Evolutionary conservation across 2,888 invertebrate species (phyloP), one percentile per base, ranked within the genome.

Genomic region (Parnassius glacialis): DNA sequence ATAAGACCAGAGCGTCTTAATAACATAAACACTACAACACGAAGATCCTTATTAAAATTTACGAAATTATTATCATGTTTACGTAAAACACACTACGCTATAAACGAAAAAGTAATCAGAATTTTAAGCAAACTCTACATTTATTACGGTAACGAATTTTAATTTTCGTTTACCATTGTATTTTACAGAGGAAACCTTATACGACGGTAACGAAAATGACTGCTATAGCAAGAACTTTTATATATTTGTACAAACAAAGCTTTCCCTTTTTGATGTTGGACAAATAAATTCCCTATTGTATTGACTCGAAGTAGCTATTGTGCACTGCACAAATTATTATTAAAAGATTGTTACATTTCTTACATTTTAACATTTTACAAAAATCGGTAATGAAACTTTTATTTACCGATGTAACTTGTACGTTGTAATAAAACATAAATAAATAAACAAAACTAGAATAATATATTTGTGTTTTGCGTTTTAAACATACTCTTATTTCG

Each of bases 201-300:
- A 43, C 41, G 43, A 42, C 43, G 42, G 34, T 50, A 9, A 41
- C 13, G 45, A 68, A 67, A 71, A 69, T 72, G 16, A 48, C 48
- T 70, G 73, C 67, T 71, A 70, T 61, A 68, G 65, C 68, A 70
- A 78, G 78, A 76, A 75, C 74, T 76, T 73, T 71, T 73, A 70
- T 70, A 75, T 78, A 70, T 81, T 80, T 80, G 73, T 69, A 71
- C 70, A 70, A 74, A 71, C 70, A 70, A 74, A 74, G 70, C 72
- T 74, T 79, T 78, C 80, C 77, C 65, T 68, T 61, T 64, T 67
- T 71, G 78, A 72, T 74, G 69, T 76, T 74, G 73, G 72, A 74
- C 72, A 84, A 85, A 85, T 82, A 83, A 72, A 78, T 72, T 72
- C 72, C 71, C 67, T 72, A 70, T 72, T 78, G 72, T 83, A 79